Evolutionary conservation across 2,888 invertebrate genomes (phyloP).

Genomic region (Dolichopus griseipennis): DNA sequence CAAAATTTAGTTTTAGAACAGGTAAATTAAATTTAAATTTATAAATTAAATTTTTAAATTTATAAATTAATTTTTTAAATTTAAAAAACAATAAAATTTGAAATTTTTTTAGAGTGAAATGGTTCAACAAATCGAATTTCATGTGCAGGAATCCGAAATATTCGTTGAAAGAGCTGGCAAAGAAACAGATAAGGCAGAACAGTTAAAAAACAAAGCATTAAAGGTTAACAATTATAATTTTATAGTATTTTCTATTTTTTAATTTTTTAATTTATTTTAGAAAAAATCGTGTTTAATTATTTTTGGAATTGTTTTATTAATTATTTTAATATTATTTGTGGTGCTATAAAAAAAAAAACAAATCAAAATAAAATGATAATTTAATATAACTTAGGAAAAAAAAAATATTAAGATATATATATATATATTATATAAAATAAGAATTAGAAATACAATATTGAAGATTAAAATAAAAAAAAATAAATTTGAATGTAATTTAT

Average conservation of each 20-base stretch:
- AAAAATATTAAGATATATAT: no score
- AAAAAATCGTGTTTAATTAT: slow-evolving; percentile 19
- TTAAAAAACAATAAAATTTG: background rate
- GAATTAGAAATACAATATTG: no score
- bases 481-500: no score
- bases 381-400: no score
- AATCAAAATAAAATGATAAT: background rate
- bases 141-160: slow-evolving; percentile 39
- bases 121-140: slow-evolving; percentile 42
- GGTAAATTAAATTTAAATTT: slow-evolving; percentile 24
- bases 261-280: slow-evolving; percentile 16
- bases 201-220: slow-evolving; percentile 26
- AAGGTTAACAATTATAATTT: no score
- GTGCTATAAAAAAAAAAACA: slow-evolving; percentile 15
- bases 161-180: slow-evolving; percentile 38
- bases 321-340: slow-evolving; percentile 17
- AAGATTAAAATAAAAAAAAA: no score
- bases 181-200: slow-evolving; percentile 29
- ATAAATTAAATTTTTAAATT: background rate
- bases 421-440: no score
- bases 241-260: background rate
- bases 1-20: slow-evolving; percentile 42
- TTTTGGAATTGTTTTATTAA: slow-evolving; percentile 16
- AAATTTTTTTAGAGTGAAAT: slow-evolving; percentile 32
- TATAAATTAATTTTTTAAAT: no score